Conservation (phyloP, 2,888 invertebrate species). For the Drosophila pegasa region DNA sequence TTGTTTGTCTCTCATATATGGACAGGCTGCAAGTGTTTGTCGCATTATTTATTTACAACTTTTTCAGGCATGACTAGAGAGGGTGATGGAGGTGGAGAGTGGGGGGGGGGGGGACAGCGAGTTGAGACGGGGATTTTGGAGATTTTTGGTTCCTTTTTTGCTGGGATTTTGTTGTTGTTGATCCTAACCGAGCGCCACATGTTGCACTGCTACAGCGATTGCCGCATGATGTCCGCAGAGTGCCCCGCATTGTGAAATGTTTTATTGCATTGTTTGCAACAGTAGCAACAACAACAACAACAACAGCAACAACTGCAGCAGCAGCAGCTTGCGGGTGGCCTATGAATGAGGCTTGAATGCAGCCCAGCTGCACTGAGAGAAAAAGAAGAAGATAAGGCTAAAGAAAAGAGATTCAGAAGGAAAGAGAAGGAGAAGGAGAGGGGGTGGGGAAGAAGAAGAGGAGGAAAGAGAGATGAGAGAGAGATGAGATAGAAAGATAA, state of each 20-base stretch:
- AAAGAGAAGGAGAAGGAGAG: background rate
- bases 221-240: slow-evolving; percentile 47
- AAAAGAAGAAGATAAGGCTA: background rate
- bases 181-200: slow-evolving; percentile 41
- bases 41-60: slow-evolving; percentile 54
- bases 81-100: background rate
- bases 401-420: no score
- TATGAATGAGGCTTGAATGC: slow-evolving; percentile 5
- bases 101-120: background rate
- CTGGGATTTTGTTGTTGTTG: slow-evolving; percentile 28
- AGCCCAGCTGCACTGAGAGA: slow-evolving; percentile 9
- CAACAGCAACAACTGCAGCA: slow-evolving; percentile 21
- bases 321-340: slow-evolving; percentile 35
- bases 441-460: no score
- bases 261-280: slow-evolving; percentile 62
- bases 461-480: no score
- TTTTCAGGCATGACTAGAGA: slow-evolving; percentile 46
- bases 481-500: background rate
- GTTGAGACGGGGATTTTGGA: slow-evolving; percentile 27
- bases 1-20: slow-evolving; percentile 3
- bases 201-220: slow-evolving; percentile 60
- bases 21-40: slow-evolving; percentile 26
- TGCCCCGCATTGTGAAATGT: slow-evolving; percentile 62
- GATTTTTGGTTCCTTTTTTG: slow-evolving; percentile 9
- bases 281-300: slow-evolving; percentile 20